These are phyloP conservation scores for Diplodus puntazzo DNA, from an alignment of 2,797 vertebrate species.

Conservation along the genomic window DNA sequence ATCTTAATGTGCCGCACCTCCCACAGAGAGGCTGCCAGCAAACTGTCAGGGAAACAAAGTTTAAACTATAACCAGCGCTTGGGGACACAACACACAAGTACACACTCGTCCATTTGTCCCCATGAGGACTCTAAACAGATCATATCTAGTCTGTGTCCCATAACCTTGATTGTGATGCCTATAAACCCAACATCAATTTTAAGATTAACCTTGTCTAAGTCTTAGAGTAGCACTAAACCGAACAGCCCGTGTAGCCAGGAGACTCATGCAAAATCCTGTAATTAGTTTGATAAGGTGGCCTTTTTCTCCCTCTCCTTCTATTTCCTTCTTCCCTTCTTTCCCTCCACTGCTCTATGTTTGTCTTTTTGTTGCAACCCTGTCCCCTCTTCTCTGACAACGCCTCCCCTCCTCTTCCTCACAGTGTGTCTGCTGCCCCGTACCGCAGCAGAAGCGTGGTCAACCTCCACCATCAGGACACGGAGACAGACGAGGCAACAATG, in stretches of 20 bases:
- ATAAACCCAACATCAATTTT: not conserved
- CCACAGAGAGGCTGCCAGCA: constrained; percentile 64
- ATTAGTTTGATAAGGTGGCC: constrained; percentile 15
- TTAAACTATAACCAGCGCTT: constrained; percentile 42
- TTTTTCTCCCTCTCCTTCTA: not conserved
- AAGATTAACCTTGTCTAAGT: not conserved
- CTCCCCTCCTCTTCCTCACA: constrained; percentile 19
- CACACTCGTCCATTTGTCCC: constrained; percentile 25
- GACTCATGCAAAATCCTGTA: constrained; percentile 1
- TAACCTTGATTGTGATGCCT: not conserved
- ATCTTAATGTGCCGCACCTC: constrained; percentile 67
- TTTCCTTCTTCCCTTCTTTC: not conserved
- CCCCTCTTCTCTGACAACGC: not conserved
- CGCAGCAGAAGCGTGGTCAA: constrained; percentile 94
- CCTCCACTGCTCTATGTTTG: not conserved
- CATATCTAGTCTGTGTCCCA: not conserved
- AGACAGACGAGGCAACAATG: constrained; percentile 87
- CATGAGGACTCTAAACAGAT: constrained; percentile 4
- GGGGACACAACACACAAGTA: constrained; percentile 35
- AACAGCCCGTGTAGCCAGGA: not conserved
- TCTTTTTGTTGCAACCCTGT: not conserved
- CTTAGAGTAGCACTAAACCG: not conserved
- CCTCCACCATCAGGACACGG: constrained; percentile 87
- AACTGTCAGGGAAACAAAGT: constrained; percentile 49
- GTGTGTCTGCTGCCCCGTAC: constrained; percentile 81